Conservation (phyloP, 53 echinoderm and acorn worm genomes). For the Holothuria scabra region DNA sequence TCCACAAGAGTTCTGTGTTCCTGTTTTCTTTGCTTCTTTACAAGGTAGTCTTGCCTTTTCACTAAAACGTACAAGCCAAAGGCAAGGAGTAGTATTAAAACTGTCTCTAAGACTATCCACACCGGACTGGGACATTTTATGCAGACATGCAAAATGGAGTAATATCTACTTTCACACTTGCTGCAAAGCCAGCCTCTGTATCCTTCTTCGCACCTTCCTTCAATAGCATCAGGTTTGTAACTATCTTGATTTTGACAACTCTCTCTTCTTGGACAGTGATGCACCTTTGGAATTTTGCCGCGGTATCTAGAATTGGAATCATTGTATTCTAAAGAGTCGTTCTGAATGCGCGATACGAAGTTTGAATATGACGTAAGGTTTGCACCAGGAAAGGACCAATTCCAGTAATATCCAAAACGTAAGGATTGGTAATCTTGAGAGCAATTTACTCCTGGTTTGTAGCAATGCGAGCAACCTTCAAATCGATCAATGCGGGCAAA, state of each 20-base stretch:
- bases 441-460: constrained; percentile 3
- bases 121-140: neutral
- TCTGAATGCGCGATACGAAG: too few species aligned
- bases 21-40: too few species aligned
- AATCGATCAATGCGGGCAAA: constrained; percentile 15
- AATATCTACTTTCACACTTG: too few species aligned
- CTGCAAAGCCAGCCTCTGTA: too few species aligned
- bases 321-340: too few species aligned
- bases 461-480: neutral
- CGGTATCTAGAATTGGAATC: too few species aligned
- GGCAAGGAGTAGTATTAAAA: neutral
- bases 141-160: too few species aligned
- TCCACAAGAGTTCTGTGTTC: neutral
- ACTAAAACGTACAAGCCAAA: neutral
- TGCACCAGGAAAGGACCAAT: constrained; percentile 9
- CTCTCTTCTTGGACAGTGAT: too few species aligned
- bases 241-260: too few species aligned
- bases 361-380: neutral
- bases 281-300: too few species aligned
- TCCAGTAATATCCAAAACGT: constrained; percentile 24
- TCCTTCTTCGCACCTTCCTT: too few species aligned
- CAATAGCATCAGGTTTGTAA: too few species aligned
- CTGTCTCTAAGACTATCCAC: neutral
- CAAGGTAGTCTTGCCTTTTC: neutral
- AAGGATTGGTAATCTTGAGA: neutral